Evolutionary conservation across 2,797 vertebrate species (phyloP).

Genomic region (Xyrichtys novacula): DNA sequence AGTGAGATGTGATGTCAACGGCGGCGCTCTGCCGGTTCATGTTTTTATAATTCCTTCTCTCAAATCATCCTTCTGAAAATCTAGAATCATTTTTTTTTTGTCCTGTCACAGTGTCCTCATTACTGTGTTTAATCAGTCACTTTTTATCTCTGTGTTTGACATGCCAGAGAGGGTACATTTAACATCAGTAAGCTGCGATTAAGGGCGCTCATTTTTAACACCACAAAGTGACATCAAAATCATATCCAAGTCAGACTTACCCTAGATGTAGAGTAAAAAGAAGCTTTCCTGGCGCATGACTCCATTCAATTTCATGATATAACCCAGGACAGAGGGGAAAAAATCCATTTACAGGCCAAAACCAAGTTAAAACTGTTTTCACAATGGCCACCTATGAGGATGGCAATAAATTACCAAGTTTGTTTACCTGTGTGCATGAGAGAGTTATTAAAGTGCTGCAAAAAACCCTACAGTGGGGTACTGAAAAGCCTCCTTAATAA

Average conservation of each 20-base stretch:
- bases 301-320: slow-evolving; percentile 41
- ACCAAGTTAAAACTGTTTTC: slow-evolving; percentile 60
- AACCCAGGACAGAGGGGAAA: slow-evolving; percentile 29
- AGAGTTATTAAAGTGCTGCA: slow-evolving; percentile 85
- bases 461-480: slow-evolving; percentile 77
- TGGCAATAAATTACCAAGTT: slow-evolving; percentile 80
- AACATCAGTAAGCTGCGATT: slow-evolving; percentile 76
- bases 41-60: slow-evolving; percentile 43
- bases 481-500: slow-evolving; percentile 84
- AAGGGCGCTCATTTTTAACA: slow-evolving; percentile 66
- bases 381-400: slow-evolving; percentile 75
- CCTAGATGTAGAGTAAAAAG: slow-evolving; percentile 37
- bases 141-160: slow-evolving; percentile 61
- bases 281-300: slow-evolving; percentile 23
- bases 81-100: slow-evolving; percentile 56
- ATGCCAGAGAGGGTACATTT: slow-evolving; percentile 62
- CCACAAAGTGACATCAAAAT: slow-evolving; percentile 67
- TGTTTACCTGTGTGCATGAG: slow-evolving; percentile 86
- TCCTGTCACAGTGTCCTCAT: slow-evolving; percentile 64
- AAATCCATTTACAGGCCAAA: slow-evolving; percentile 50
- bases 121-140: slow-evolving; percentile 71
- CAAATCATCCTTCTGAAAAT: slow-evolving; percentile 52
- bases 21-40: slow-evolving; percentile 14
- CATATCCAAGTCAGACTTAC: slow-evolving; percentile 73
- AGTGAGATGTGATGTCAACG: slow-evolving; percentile 38